Evolutionary conservation across 2,113 vertebrate species (phyloP), one percentile per base, ranked within the genome.

Genomic region (Hystrix cristata): DNA sequence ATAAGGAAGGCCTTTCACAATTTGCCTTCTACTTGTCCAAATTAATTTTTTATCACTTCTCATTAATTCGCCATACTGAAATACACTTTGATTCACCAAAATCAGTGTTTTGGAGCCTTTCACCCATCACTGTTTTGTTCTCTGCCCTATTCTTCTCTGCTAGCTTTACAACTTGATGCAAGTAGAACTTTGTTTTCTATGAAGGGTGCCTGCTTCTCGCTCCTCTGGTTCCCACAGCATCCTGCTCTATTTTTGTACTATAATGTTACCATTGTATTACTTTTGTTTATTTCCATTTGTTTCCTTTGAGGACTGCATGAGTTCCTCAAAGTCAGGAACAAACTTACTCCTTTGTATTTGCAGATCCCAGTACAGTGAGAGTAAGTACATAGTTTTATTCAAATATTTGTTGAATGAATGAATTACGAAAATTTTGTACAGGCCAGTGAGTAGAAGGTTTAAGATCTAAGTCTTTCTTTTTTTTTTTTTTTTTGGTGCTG

Each of bases 241-340:
- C 15, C 13, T 48, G 43, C 53, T 69, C 85, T 69, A 11, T n/a
- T 53, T 81, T 23, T 43, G 43, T 7, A 55, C 57, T 71, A 69
- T 34, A 29, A 64, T 46, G 78, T 4, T 14, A 43, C 25, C 67
- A 82, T 0, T 74, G 38, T 21, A 48, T 12, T 51, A 69, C 64
- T 84, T 65, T 38, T 31, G 14, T 48, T 87, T 65, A 95, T 89
- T 80, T 89, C 72, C 23, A 91, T 65, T 76, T 93, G 38, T 38
- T n/a, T 93, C 9, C 46, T 71, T 89, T 94, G n/a, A 48, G 79
- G 43, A 81, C 5, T 31, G n/a, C 3, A 38, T 19, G 69, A 84
- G 69, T 43, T 93, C 59, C 65, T 88, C 34, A 79, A 81, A 38
- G 64, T 88, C n/a, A 89, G 89, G 57, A 93, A 82, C 0, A 57